phyloP scores from a whole-genome alignment of 53 echinoderm and acorn worm genomes.

The Henricia sp. region DNA sequence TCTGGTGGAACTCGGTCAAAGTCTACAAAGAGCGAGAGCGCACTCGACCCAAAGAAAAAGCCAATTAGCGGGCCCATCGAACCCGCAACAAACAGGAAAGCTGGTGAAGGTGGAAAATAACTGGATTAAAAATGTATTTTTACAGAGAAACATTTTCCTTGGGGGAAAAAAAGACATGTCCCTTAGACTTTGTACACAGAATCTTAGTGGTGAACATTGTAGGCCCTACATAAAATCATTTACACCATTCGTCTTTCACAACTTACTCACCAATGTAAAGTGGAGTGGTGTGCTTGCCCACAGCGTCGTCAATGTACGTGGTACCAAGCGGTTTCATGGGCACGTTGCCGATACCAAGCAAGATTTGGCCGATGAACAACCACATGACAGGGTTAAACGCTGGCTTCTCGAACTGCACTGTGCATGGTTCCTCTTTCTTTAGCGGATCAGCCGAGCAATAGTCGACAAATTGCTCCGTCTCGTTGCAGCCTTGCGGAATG shows the following conservation, averaged over 20 bases:
- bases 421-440: neutral
- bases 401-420: slow-evolving; percentile 5
- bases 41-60: slow-evolving; percentile 23
- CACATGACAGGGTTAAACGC: slow-evolving; percentile 49
- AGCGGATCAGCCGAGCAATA: neutral
- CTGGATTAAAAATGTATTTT: too few relatives aligned
- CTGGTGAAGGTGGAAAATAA: too few relatives aligned
- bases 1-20: slow-evolving; percentile 41
- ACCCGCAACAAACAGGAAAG: slow-evolving; percentile 46
- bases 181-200: neutral
- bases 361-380: slow-evolving; percentile 74
- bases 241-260: too few relatives aligned
- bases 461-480: slow-evolving; percentile 7
- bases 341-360: slow-evolving; percentile 72
- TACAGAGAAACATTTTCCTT: too few relatives aligned
- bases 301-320: slow-evolving; percentile 80
- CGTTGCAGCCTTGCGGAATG: neutral
- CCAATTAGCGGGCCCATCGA: slow-evolving; percentile 37
- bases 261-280: slow-evolving; percentile 69
- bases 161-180: neutral
- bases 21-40: slow-evolving; percentile 43
- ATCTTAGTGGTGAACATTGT: too few relatives aligned
- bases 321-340: slow-evolving; percentile 61
- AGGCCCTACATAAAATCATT: too few relatives aligned
- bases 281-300: slow-evolving; percentile 67